A percentile compares a stretch with the other conserved stretches of the same genome.
phyloP scores from a whole-genome alignment of 2,797 vertebrate species.

The Rhinichthys osculus region DNA sequence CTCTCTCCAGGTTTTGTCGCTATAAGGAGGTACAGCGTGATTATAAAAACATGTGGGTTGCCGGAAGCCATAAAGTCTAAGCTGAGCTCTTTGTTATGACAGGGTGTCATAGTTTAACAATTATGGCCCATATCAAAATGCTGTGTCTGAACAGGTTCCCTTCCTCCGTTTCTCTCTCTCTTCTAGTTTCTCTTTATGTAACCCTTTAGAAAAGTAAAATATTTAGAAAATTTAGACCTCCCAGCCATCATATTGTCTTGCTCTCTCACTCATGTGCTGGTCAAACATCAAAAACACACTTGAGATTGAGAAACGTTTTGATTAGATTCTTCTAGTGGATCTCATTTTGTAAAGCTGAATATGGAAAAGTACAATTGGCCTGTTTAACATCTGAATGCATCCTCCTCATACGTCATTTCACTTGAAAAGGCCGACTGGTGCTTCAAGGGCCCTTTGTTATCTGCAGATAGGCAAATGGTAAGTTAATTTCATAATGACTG shows the following conservation, averaged over 20 bases:
- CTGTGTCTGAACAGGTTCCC: constrained; percentile 46
- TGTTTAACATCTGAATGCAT: constrained; percentile 27
- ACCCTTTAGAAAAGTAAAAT: constrained; percentile 51
- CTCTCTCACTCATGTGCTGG: neutral
- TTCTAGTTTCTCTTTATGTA: constrained; percentile 55
- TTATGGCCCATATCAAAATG: constrained; percentile 72
- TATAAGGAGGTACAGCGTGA: constrained; percentile 50
- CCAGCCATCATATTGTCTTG: neutral
- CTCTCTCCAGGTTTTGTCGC: constrained; percentile 15
- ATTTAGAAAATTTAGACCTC: constrained; percentile 30
- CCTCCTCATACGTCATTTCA: constrained; percentile 23
- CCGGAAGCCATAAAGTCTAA: constrained; percentile 79
- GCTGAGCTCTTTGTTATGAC: constrained; percentile 79
- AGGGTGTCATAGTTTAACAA: constrained; percentile 78
- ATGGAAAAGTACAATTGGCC: constrained; percentile 16
- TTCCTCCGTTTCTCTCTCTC: constrained; percentile 46
- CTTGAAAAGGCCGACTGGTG: constrained; percentile 5
- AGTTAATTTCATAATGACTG: neutral
- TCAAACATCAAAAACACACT: constrained; percentile 11
- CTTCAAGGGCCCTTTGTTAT: constrained; percentile 21
- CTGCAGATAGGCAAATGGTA: constrained; percentile 4
- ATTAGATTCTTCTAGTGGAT: neutral
- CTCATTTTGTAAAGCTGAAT: neutral
- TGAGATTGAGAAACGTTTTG: neutral
- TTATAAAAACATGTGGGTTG: constrained; percentile 76